phyloP scores from a whole-genome alignment of 1,140 invertebrate genomes.

The Saccostrea echinata region DNA sequence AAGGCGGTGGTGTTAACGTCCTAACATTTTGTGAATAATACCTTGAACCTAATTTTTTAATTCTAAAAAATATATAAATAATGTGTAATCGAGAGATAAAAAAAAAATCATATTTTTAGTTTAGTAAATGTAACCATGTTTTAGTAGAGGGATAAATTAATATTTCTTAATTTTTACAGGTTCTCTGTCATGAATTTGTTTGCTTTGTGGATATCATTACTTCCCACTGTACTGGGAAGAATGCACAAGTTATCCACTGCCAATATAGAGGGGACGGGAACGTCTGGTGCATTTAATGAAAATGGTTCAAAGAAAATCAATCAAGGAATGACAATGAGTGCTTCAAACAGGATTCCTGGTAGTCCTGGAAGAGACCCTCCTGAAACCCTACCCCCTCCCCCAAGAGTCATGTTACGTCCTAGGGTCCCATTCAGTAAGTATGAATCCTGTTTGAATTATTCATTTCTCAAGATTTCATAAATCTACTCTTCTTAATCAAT shows the following conservation, averaged over 20 bases:
- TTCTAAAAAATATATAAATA: conserved; percentile 1
- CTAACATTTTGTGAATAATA: not conserved
- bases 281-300: not conserved
- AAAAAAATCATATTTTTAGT: not conserved
- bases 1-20: not conserved
- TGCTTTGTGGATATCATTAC: not conserved
- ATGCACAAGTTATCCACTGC: not conserved
- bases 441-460: too few relatives aligned
- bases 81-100: not conserved
- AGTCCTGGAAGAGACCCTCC: not conserved
- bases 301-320: not conserved
- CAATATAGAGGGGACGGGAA: not conserved
- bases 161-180: not conserved
- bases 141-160: not conserved
- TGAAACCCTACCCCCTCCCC: not conserved
- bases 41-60: not conserved
- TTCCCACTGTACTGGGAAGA: conserved; percentile 18
- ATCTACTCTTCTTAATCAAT: too few relatives aligned
- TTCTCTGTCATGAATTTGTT: not conserved
- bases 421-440: conserved; percentile 10
- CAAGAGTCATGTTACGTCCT: not conserved
- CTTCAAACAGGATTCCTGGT: not conserved
- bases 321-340: not conserved
- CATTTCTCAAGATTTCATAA: too few relatives aligned
- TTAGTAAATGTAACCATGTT: too few relatives aligned